Conservation (phyloP, 2,888 invertebrate genomes). For the Synergus laeviventris region DNA sequence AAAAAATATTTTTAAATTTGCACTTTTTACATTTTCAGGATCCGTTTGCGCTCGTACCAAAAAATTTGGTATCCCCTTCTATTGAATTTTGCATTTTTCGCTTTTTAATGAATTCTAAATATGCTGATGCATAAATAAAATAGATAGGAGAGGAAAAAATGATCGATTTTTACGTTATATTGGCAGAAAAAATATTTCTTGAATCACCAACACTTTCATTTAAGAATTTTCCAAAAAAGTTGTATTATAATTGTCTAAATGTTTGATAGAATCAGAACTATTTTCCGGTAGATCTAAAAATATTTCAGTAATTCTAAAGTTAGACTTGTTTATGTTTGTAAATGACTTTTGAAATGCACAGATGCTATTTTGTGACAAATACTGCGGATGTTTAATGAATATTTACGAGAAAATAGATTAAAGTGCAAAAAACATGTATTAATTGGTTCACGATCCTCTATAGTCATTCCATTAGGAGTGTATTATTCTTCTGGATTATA, state of each 20-base stretch:
- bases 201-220: not conserved
- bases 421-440: not conserved
- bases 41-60: too few relatives aligned
- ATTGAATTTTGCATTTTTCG: too few relatives aligned
- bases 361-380: constrained; percentile 1
- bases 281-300: not conserved
- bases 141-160: too few relatives aligned
- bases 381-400: not conserved
- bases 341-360: not conserved
- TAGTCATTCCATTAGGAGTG: not conserved
- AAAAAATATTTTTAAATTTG: too few relatives aligned
- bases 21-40: too few relatives aligned
- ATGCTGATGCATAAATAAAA: too few relatives aligned
- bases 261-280: not conserved
- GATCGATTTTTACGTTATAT: not conserved
- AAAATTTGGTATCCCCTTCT: too few relatives aligned
- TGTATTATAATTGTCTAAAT: not conserved
- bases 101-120: too few relatives aligned
- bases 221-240: not conserved
- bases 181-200: not conserved
- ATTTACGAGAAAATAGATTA: not conserved
- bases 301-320: not conserved
- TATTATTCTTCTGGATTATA: not conserved
- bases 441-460: not conserved
- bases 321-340: not conserved